phyloP scores from a whole-genome alignment of 1,140 invertebrate species.

The Pantala flavescens region DNA sequence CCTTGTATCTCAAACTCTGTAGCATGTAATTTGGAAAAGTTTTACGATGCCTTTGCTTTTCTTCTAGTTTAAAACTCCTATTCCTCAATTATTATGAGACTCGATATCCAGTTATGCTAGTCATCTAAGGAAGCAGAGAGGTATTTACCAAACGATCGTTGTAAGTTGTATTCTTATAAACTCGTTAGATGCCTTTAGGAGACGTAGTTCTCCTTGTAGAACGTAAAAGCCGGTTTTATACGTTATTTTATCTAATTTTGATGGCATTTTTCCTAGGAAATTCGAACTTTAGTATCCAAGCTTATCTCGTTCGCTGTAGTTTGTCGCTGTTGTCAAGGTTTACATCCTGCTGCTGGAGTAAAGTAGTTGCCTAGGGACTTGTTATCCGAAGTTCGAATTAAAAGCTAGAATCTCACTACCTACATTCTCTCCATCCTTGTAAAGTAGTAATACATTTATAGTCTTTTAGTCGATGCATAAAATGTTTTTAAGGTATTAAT shows the following conservation, averaged over 20 bases:
- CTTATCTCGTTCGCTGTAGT: no score
- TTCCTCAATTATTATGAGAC: neutral
- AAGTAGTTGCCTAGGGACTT: no score
- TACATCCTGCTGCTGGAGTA: no score
- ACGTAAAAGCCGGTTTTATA: neutral
- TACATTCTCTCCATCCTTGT: no score
- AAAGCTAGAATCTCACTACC: no score
- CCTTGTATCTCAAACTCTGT: neutral
- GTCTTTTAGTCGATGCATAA: no score
- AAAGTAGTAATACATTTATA: no score
- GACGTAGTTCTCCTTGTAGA: constrained; percentile 8
- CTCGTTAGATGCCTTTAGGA: neutral
- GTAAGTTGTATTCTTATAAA: constrained; percentile 8
- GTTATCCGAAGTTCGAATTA: no score
- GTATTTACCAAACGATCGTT: neutral
- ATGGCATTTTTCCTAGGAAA: neutral
- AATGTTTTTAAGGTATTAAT: no score
- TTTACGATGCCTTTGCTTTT: neutral
- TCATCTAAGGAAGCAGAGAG: neutral
- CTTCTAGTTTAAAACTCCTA: neutral
- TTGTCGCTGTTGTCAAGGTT: no score
- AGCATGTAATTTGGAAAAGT: neutral
- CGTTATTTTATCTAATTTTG: neutral
- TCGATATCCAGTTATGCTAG: neutral
- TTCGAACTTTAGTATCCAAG: no score